Evolutionary conservation across 2,888 invertebrate species (phyloP).

Genomic region (Campoplex capitator): DNA sequence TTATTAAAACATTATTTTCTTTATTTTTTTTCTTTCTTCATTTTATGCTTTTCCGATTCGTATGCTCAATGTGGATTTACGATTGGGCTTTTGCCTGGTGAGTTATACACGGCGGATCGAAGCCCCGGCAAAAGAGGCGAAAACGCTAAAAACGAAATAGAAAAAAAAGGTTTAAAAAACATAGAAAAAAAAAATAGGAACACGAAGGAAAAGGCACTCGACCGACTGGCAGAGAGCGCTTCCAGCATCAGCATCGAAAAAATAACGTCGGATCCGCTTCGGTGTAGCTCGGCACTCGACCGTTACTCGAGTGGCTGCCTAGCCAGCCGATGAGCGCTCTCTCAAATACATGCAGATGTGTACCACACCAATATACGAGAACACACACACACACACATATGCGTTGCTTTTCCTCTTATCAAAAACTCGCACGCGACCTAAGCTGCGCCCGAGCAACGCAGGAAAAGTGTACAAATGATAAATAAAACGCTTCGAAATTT

Average conservation of each 20-base stretch:
- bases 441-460: background rate
- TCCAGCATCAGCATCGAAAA: slow-evolving; percentile 62
- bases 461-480: background rate
- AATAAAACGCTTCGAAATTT: background rate
- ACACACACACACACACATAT: background rate
- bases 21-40: background rate
- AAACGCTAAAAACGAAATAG: slow-evolving; percentile 21
- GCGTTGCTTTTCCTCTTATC: slow-evolving; percentile 60
- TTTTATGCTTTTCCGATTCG: background rate
- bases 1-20: background rate
- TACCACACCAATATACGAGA: background rate
- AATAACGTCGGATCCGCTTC: slow-evolving; percentile 78
- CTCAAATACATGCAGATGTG: background rate
- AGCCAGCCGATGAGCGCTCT: slow-evolving; percentile 47
- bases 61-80: slow-evolving; percentile 26
- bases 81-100: slow-evolving; percentile 38
- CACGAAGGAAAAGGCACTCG: slow-evolving; percentile 62
- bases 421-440: slow-evolving; percentile 62
- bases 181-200: slow-evolving; percentile 7
- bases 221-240: slow-evolving; percentile 60
- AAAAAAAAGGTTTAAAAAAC: no score
- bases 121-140: slow-evolving; percentile 33
- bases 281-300: slow-evolving; percentile 73
- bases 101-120: slow-evolving; percentile 43
- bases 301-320: slow-evolving; percentile 72